Conservation (phyloP, 2,797 vertebrate genomes). For the Rhynchonycteris naso region DNA sequence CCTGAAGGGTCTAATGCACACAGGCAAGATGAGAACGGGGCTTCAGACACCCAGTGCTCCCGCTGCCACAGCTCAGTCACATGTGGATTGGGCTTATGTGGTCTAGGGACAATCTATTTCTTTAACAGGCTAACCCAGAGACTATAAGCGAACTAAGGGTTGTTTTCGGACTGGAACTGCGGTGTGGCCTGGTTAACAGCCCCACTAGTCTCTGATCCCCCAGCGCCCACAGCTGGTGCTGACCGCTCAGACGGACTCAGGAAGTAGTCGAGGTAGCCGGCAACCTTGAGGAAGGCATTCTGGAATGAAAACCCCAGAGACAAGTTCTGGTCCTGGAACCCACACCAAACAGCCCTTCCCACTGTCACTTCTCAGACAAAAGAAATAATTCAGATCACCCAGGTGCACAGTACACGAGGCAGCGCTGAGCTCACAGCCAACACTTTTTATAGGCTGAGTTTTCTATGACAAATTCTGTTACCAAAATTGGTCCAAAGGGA, state of each 20-base stretch:
- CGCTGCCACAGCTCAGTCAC: too few species aligned
- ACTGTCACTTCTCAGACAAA: background rate
- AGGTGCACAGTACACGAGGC: background rate
- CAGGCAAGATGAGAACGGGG: background rate
- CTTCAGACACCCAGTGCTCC: rapidly evolving
- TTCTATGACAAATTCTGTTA: constrained; percentile 42
- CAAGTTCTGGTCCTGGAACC: background rate
- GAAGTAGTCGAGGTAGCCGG: background rate
- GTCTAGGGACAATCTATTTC: background rate
- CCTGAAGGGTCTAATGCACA: background rate
- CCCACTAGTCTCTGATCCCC: background rate
- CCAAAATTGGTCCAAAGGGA: background rate
- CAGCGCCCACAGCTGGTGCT: rapidly evolving
- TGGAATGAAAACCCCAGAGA: background rate
- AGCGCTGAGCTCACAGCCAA: background rate
- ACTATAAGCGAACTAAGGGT: too few species aligned
- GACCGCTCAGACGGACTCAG: rapidly evolving
- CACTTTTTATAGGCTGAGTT: background rate
- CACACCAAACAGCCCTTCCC: background rate
- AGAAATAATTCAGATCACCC: background rate
- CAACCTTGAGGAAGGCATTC: background rate
- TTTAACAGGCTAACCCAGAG: background rate
- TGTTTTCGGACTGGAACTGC: background rate
- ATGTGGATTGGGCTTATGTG: background rate
- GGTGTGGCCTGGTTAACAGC: too few species aligned